phyloP scores from a whole-genome alignment of 2,113 vertebrate genomes.

The Myotis davidii region DNA sequence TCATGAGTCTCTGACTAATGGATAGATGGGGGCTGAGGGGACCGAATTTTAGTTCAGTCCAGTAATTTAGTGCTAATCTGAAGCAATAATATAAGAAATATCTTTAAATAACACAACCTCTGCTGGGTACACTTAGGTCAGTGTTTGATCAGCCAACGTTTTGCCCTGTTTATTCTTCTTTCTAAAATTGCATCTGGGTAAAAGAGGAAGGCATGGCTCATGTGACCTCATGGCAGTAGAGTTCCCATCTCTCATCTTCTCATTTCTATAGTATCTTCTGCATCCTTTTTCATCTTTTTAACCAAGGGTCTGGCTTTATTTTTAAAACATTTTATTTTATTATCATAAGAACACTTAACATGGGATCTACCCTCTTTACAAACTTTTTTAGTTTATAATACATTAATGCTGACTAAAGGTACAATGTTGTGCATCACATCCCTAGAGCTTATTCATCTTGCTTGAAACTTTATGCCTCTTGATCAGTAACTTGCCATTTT shows the following conservation, averaged over 20 bases:
- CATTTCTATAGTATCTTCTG: background rate
- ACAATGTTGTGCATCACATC: background rate
- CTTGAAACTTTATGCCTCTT: background rate
- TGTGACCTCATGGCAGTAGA: background rate
- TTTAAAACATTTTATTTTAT: background rate
- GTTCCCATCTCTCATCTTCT: background rate
- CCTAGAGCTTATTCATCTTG: background rate
- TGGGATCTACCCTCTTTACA: background rate
- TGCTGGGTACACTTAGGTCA: background rate
- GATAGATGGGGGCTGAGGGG: background rate
- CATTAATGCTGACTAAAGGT: background rate
- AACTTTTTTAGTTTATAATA: background rate
- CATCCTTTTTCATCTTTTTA: background rate
- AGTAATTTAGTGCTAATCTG: slow-evolving; percentile 4
- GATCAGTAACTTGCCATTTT: background rate
- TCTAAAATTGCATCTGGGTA: background rate
- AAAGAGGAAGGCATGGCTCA: background rate
- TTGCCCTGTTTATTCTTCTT: background rate
- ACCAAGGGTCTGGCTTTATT: background rate
- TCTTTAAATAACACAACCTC: background rate
- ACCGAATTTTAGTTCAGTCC: background rate
- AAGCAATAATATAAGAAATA: background rate
- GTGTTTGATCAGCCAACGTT: background rate
- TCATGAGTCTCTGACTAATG: background rate
- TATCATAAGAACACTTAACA: background rate